Evolutionary conservation across 2,113 vertebrate genomes (phyloP), one percentile per base, ranked within the genome.

Genomic region (Probosciger aterrimus): DNA sequence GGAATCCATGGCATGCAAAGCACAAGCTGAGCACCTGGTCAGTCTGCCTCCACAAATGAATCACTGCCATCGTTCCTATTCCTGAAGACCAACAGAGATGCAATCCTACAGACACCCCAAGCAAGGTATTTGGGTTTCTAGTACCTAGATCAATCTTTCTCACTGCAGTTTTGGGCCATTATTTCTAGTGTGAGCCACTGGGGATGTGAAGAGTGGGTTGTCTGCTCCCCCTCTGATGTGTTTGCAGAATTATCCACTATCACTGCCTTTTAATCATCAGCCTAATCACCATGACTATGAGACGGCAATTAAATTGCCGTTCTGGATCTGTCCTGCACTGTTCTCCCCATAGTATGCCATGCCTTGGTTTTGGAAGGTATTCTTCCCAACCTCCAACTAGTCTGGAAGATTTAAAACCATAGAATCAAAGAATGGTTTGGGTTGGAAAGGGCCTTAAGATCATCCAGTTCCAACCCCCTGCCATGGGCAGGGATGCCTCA

Each of bases 1-100:
- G 0, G 0, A 28, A 57, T 31, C 47, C 14, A 7, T 2, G 17
- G 43, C 22, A 33, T 30, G 37, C 0, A 0, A 50, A 37, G 49
- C 27, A 14, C 27, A 19, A 17, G 37, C 6, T 35, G 55, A 55
- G 41, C 27, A 9, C 7, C 35, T 23, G 43, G 9, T n/a, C 2
- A 3, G 11, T 19, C 37, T 39, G 33, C 16, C 10, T 11, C 37
- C 4, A 5, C 33, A 17, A 11, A 28, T 9, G 53, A 18, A 10
- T 24, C 22, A 3, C 10, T 62, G 46, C 16, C 46, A 20, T 9
- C 14, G 1, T 28, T 7, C 4, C n/a, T 17, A 0, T 4, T 35
- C 23, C 69, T 37, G 52, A 25, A 27, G 28, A 22, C 44, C 15
- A 11, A 24, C 37, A 4, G 27, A 9, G 44, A 7, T 4, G 30